A percentile compares a stretch with the other conserved stretches of the same genome.
These are phyloP conservation scores for Ardeotis arabs DNA, from an alignment of 2,113 vertebrate species.

Conservation along the genomic window DNA sequence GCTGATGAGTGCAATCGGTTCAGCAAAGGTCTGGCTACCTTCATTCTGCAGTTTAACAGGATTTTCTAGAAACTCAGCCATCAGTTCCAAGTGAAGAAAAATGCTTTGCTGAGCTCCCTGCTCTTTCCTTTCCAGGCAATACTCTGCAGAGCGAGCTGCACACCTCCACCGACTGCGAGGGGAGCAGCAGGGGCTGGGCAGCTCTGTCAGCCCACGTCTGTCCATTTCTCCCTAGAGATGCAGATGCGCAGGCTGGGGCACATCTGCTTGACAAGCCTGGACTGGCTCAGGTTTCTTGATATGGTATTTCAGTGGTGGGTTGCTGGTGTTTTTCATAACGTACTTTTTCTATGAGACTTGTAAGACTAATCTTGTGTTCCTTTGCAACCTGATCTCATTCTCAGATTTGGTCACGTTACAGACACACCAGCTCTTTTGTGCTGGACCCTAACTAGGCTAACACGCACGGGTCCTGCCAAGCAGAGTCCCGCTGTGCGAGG, in stretches of 20 bases:
- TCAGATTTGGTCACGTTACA: background rate
- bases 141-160: background rate
- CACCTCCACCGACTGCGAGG: fast-evolving
- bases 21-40: background rate
- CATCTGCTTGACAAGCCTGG: background rate
- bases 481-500: background rate
- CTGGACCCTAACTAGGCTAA: fast-evolving
- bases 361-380: background rate
- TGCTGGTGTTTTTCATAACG: background rate
- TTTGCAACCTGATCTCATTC: background rate
- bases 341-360: background rate
- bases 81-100: background rate
- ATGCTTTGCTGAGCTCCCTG: background rate
- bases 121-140: background rate
- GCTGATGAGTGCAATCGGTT: fast-evolving
- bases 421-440: background rate
- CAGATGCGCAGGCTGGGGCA: background rate
- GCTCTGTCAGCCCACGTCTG: background rate
- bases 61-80: background rate
- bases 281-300: background rate
- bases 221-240: background rate
- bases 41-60: background rate
- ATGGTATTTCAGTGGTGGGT: background rate
- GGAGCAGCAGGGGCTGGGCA: background rate
- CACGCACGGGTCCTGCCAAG: background rate